These are phyloP conservation scores for Drosophila kanekoi DNA, from an alignment of 2,888 invertebrate species.

Conservation along the genomic window DNA sequence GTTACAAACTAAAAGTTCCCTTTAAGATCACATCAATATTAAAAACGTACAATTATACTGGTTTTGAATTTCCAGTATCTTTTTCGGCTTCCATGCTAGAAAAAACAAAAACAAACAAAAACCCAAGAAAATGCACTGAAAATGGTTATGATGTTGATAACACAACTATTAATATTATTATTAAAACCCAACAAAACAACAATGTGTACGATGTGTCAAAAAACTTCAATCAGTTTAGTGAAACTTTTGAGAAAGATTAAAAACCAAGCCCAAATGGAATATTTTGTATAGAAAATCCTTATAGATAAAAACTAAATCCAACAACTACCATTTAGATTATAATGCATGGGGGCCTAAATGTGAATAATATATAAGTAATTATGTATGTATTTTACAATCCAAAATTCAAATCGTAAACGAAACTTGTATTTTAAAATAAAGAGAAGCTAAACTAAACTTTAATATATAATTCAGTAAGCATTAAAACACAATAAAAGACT, in stretches of 20 bases:
- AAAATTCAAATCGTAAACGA: conserved; percentile 42
- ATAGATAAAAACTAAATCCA: conserved; percentile 42
- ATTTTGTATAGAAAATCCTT: conserved; percentile 76
- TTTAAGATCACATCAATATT: conserved; percentile 26
- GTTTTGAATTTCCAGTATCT: conserved; percentile 24
- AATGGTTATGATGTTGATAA: conserved; percentile 42
- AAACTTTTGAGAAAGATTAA: conserved; percentile 59
- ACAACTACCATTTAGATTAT: conserved; percentile 43
- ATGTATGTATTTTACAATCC: conserved; percentile 65
- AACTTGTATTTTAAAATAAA: conserved; percentile 62
- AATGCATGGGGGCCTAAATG: conserved; percentile 47
- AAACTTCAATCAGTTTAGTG: conserved; percentile 80
- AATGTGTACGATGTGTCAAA: conserved; percentile 81
- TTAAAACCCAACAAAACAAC: conserved; percentile 50
- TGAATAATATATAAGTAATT: conserved; percentile 32
- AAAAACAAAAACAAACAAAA: too few relatives aligned
- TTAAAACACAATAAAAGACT: conserved; percentile 84
- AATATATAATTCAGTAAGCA: conserved; percentile 59
- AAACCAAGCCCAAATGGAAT: conserved; percentile 60
- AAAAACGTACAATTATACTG: conserved; percentile 26
- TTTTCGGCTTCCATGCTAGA: conserved; percentile 56
- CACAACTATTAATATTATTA: conserved; percentile 40
- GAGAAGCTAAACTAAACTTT: conserved; percentile 48
- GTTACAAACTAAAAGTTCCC: conserved; percentile 25
- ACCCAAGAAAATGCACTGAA: conserved; percentile 43